Percentiles rank a stretch among this genome's conserved stretches.
Evolutionary conservation across 2,888 invertebrate genomes (phyloP).

Genomic region (Nymphalis polychloros): DNA sequence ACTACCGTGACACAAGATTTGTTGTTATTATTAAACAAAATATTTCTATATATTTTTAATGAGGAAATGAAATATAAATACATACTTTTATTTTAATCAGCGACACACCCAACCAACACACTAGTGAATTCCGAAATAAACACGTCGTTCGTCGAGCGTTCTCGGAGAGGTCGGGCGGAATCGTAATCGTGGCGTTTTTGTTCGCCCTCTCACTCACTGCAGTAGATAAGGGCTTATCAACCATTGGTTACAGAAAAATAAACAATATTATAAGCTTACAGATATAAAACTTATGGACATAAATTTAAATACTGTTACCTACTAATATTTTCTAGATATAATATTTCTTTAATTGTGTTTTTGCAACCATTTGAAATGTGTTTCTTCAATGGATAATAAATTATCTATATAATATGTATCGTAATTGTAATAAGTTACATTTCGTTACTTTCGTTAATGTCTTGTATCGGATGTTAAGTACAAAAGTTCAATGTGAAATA

Average conservation of each 20-base stretch:
- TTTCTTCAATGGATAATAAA: too few species aligned
- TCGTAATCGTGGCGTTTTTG: slow-evolving; percentile 62
- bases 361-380: too few species aligned
- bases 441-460: too few species aligned
- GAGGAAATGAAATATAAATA: slow-evolving; percentile 42
- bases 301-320: too few species aligned
- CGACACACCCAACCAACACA: slow-evolving; percentile 65
- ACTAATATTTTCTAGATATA: too few species aligned
- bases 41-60: neutral
- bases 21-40: neutral
- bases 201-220: slow-evolving; percentile 67
- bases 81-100: slow-evolving; percentile 63
- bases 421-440: too few species aligned
- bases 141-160: slow-evolving; percentile 54
- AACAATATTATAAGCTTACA: too few species aligned
- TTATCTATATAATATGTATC: too few species aligned
- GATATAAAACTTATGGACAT: too few species aligned
- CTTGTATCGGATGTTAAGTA: too few species aligned
- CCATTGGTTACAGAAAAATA: slow-evolving; percentile 45
- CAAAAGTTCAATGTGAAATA: too few species aligned
- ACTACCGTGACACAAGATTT: neutral
- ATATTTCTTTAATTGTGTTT: too few species aligned
- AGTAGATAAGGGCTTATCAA: slow-evolving; percentile 49
- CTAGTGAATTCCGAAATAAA: slow-evolving; percentile 69
- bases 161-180: slow-evolving; percentile 60